A percentile compares a stretch with the other conserved stretches of the same genome.
Conservation (phyloP, 1,140 invertebrate species). For the Drosophila sulfurigaster region DNA sequence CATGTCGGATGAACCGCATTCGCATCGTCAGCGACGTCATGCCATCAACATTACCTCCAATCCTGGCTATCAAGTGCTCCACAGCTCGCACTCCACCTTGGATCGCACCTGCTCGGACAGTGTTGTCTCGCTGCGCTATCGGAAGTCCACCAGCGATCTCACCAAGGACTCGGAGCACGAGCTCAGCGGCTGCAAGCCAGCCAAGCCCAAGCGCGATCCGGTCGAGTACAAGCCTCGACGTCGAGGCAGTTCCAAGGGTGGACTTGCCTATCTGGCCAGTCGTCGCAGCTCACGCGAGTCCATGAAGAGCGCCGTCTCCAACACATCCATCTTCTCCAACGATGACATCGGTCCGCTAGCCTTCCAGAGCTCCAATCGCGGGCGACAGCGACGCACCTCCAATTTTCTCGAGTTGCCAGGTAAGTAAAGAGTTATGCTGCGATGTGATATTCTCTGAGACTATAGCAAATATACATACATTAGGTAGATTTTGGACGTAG, state of each 20-base stretch:
- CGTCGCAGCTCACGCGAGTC: constrained; percentile 89
- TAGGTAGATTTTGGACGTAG: too few relatives aligned
- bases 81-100: constrained; percentile 82
- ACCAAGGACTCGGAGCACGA: constrained; percentile 86
- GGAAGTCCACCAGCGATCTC: constrained; percentile 91
- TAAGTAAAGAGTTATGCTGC: constrained; percentile 73
- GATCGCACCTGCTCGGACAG: constrained; percentile 84
- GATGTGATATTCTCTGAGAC: too few relatives aligned
- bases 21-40: constrained; percentile 72
- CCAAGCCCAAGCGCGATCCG: constrained; percentile 54
- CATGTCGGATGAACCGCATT: constrained; percentile 8
- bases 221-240: constrained; percentile 73
- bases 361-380: constrained; percentile 90
- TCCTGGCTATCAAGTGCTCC: constrained; percentile 83
- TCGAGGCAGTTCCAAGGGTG: constrained; percentile 86
- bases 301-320: constrained; percentile 88
- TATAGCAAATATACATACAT: too few relatives aligned
- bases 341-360: constrained; percentile 91
- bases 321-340: constrained; percentile 87
- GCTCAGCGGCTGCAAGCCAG: constrained; percentile 65
- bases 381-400: constrained; percentile 91
- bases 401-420: constrained; percentile 95
- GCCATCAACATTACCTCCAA: constrained; percentile 84
- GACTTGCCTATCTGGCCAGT: constrained; percentile 91
- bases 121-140: constrained; percentile 85